phyloP scores from a whole-genome alignment of 2,888 invertebrate species.

The Parnassius orleans region DNA sequence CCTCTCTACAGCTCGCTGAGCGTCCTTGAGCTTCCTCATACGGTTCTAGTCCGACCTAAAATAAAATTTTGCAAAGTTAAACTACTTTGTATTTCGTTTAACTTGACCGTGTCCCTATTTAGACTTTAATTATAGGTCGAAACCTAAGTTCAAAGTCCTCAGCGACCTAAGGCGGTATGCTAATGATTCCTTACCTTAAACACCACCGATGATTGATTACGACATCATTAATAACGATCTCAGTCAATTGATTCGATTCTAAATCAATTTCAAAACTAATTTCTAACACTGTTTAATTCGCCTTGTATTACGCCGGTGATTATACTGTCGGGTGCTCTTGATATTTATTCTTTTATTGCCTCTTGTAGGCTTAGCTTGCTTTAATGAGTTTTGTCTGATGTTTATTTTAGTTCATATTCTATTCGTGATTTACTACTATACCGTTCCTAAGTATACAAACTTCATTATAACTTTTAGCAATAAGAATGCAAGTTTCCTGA shows the following conservation, averaged over 20 bases:
- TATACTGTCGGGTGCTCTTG: not conserved
- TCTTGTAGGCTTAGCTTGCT: not conserved
- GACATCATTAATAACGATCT: slow-evolving; percentile 38
- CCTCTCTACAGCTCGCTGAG: no score
- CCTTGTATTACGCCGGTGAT: slow-evolving; percentile 4
- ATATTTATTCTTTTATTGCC: slow-evolving; percentile 1
- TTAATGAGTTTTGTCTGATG: no score
- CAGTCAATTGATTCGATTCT: slow-evolving; percentile 46
- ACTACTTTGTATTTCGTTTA: not conserved
- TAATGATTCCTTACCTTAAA: slow-evolving; percentile 40
- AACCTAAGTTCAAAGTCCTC: slow-evolving; percentile 23
- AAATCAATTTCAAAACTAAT: slow-evolving; percentile 42
- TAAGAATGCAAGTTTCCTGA: no score
- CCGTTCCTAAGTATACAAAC: no score
- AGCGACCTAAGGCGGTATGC: slow-evolving; percentile 30
- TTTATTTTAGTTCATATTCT: no score
- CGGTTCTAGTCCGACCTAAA: no score
- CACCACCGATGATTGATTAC: slow-evolving; percentile 44
- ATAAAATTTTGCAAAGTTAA: no score
- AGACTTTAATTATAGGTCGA: slow-evolving; percentile 24
- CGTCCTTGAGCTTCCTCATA: not conserved
- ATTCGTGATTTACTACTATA: no score
- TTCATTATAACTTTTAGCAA: no score
- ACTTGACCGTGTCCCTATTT: not conserved
- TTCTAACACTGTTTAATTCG: slow-evolving; percentile 24